phyloP scores from a whole-genome alignment of 2,888 invertebrate species.

The Drosophila incognita region DNA sequence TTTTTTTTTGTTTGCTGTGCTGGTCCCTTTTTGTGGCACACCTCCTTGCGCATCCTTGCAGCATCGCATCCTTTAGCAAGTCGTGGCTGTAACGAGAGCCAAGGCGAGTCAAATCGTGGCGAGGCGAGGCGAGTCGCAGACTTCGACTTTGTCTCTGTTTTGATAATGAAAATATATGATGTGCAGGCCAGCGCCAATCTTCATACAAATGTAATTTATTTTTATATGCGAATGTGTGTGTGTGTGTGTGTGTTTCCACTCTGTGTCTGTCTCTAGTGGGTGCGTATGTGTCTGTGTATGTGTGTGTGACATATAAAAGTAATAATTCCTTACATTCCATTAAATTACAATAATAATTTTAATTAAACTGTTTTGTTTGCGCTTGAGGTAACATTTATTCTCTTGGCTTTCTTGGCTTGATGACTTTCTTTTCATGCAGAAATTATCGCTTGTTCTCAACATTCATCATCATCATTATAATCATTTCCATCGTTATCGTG shows the following conservation, averaged over 20 bases:
- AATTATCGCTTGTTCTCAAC: conserved; percentile 46
- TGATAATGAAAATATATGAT: conserved; percentile 83
- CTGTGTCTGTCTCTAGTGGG: conserved; percentile 16
- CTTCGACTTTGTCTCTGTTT: conserved; percentile 71
- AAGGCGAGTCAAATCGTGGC: conserved; percentile 19
- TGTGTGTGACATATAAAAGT: conserved; percentile 63
- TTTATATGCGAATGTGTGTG: conserved; percentile 63
- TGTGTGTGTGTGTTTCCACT: conserved; percentile 16
- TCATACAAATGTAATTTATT: conserved; percentile 82
- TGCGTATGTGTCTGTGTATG: conserved; percentile 7
- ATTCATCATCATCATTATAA: conserved; percentile 39
- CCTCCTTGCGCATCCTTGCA: conserved; percentile 10
- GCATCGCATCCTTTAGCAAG: conserved; percentile 16
- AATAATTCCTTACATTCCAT: conserved; percentile 79
- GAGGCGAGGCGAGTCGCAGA: conserved; percentile 24
- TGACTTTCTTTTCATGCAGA: conserved; percentile 52
- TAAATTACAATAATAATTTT: conserved; percentile 81
- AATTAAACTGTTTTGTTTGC: conserved; percentile 78
- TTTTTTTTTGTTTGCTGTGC: conserved; percentile 16
- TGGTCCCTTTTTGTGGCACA: conserved; percentile 58
- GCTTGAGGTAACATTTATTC: conserved; percentile 65
- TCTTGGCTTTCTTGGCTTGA: conserved; percentile 42
- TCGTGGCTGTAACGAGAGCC: not conserved
- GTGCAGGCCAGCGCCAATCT: conserved; percentile 77
- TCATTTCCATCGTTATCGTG: conserved; percentile 45